Evolutionary conservation across 2,797 vertebrate genomes (phyloP).

Genomic region (Streptopelia turtur): DNA sequence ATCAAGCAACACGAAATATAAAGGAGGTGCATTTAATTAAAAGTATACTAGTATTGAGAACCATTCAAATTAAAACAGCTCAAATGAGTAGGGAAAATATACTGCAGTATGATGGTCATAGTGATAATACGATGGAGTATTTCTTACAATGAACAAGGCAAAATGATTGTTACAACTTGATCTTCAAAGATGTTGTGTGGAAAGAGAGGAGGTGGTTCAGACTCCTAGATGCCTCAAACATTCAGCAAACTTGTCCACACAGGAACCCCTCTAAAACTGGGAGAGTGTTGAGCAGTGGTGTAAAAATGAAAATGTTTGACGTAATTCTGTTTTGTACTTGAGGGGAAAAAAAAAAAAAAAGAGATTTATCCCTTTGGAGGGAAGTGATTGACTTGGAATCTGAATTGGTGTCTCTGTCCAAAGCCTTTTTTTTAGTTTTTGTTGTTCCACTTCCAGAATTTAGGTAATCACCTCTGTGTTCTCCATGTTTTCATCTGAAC

Average conservation of each 20-base stretch:
- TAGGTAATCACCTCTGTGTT: background rate
- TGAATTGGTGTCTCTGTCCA: background rate
- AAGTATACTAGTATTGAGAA: background rate
- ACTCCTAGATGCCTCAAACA: background rate
- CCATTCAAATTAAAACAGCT: background rate
- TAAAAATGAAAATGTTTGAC: background rate
- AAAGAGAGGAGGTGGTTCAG: background rate
- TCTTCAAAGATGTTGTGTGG: background rate
- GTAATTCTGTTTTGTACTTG: background rate
- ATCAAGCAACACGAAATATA: background rate
- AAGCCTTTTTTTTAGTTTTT: background rate
- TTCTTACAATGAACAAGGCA: background rate
- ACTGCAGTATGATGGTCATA: background rate
- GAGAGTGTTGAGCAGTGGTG: background rate
- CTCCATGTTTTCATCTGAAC: background rate
- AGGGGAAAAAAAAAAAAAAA: background rate
- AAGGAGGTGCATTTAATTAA: background rate
- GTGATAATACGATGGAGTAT: background rate
- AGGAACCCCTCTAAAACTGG: background rate
- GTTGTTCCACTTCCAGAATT: background rate
- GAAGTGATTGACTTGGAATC: background rate
- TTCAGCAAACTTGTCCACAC: background rate
- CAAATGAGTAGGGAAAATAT: background rate
- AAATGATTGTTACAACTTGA: background rate
- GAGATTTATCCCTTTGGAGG: background rate